These are phyloP conservation scores for Phortica variegata DNA, from an alignment of 1,140 invertebrate species.

Conservation along the genomic window DNA sequence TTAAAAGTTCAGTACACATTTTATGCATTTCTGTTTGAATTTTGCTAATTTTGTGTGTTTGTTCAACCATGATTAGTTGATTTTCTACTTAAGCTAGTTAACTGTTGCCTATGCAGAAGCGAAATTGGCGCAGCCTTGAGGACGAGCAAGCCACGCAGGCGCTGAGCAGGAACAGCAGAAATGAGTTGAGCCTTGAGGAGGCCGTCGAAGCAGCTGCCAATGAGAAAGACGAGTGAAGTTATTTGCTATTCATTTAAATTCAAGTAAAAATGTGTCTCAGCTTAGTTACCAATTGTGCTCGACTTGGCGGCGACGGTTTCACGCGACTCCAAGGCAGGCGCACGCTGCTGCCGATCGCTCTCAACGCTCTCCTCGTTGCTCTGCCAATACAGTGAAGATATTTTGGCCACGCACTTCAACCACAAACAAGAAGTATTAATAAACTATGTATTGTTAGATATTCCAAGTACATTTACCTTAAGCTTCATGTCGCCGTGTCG, in stretches of 20 bases:
- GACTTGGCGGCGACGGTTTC: slow-evolving; percentile 60
- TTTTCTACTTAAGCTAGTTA: not conserved
- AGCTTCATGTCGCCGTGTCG: slow-evolving; percentile 79
- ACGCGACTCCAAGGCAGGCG: slow-evolving; percentile 66
- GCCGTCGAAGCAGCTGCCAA: slow-evolving; percentile 24
- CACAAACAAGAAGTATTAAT: not conserved
- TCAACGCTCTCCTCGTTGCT: slow-evolving; percentile 82
- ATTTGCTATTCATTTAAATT: not conserved
- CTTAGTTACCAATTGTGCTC: slow-evolving; percentile 58
- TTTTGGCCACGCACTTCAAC: slow-evolving; percentile 76
- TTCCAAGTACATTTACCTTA: slow-evolving; percentile 61
- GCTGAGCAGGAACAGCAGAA: slow-evolving; percentile 14
- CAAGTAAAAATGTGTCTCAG: too few species aligned
- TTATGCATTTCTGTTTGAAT: slow-evolving; percentile 1
- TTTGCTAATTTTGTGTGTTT: not conserved
- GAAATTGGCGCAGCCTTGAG: too few species aligned
- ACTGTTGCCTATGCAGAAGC: too few species aligned
- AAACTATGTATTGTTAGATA: not conserved
- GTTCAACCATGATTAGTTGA: too few species aligned
- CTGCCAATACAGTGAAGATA: slow-evolving; percentile 78
- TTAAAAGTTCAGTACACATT: slow-evolving; percentile 4
- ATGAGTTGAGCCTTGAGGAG: too few species aligned
- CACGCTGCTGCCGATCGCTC: slow-evolving; percentile 65
- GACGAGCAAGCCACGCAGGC: too few species aligned
- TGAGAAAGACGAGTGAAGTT: not conserved